phyloP scores from a whole-genome alignment of 2,888 invertebrate species.

The Dryocosmus kuriphilus region DNA sequence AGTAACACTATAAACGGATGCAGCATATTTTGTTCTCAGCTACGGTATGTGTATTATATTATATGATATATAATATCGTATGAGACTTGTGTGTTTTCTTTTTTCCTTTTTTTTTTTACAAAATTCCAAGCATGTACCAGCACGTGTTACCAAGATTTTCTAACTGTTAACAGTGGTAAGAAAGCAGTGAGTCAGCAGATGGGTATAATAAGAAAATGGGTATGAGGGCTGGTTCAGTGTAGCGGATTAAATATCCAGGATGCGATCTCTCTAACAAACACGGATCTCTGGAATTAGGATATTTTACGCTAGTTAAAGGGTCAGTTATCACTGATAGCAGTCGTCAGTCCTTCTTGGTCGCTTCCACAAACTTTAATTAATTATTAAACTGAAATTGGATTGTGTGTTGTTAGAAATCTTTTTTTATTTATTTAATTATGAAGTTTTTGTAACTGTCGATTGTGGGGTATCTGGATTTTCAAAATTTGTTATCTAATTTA shows the following conservation, averaged over 20 bases:
- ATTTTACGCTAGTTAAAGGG: constrained; percentile 64
- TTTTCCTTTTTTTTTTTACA: constrained; percentile 62
- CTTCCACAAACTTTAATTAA: constrained; percentile 17
- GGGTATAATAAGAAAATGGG: constrained; percentile 63
- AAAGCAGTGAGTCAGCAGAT: constrained; percentile 74
- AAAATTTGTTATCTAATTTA: not conserved
- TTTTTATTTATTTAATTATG: not conserved
- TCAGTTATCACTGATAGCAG: constrained; percentile 67
- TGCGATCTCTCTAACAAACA: constrained; percentile 63
- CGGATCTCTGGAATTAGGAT: constrained; percentile 56
- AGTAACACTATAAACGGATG: constrained; percentile 48
- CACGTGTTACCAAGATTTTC: constrained; percentile 70
- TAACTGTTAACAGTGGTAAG: constrained; percentile 68
- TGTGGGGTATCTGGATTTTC: not conserved
- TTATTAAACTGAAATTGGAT: constrained; percentile 1
- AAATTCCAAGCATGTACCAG: constrained; percentile 71
- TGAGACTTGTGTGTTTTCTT: constrained; percentile 60
- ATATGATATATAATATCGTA: constrained; percentile 50
- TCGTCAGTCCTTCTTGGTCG: constrained; percentile 47
- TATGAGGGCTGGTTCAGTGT: constrained; percentile 52
- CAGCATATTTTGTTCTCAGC: constrained; percentile 52
- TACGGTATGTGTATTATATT: constrained; percentile 52
- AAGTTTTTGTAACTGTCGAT: not conserved
- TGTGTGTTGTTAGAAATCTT: not conserved
- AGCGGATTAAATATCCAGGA: constrained; percentile 57